These are phyloP conservation scores for Tachina grossa DNA, from an alignment of 2,888 invertebrate genomes.

Conservation along the genomic window DNA sequence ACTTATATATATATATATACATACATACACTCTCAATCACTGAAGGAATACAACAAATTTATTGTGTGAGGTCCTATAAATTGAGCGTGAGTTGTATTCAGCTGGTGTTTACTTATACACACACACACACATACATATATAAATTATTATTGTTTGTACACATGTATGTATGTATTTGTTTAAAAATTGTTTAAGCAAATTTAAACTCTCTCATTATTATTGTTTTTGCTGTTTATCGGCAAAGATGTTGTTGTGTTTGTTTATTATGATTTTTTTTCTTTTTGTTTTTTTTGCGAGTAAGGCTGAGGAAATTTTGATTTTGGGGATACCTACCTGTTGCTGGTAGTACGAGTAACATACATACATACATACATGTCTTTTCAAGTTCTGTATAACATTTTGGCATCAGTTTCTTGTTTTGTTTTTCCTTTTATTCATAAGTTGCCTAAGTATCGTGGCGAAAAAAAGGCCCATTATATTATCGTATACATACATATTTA, in stretches of 20 bases:
- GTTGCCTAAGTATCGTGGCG: slow-evolving; percentile 5
- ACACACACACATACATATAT: too few relatives aligned
- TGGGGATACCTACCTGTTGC: slow-evolving; percentile 79
- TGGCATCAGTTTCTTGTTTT: slow-evolving; percentile 38
- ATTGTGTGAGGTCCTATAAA: slow-evolving; percentile 55
- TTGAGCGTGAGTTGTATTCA: slow-evolving; percentile 40
- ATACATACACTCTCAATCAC: too few relatives aligned
- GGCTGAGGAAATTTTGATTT: slow-evolving; percentile 50
- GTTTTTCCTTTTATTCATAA: not conserved
- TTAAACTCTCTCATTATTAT: slow-evolving; percentile 29
- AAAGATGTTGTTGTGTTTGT: slow-evolving; percentile 21
- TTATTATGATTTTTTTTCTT: not conserved
- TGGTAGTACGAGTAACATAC: slow-evolving; percentile 62
- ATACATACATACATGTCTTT: slow-evolving; percentile 70
- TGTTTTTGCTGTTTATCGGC: slow-evolving; percentile 41
- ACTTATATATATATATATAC: too few relatives aligned
- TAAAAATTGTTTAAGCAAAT: not conserved
- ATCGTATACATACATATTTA: not conserved
- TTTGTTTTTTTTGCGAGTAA: slow-evolving; percentile 1
- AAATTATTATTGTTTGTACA: not conserved
- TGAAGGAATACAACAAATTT: slow-evolving; percentile 31
- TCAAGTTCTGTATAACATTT: slow-evolving; percentile 56
- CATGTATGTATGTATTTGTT: slow-evolving; percentile 15
- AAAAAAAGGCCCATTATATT: slow-evolving; percentile 12
- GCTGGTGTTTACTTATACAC: not conserved